Conservation (phyloP, 2,888 invertebrate species). For the Chaitophorus viminalis region DNA sequence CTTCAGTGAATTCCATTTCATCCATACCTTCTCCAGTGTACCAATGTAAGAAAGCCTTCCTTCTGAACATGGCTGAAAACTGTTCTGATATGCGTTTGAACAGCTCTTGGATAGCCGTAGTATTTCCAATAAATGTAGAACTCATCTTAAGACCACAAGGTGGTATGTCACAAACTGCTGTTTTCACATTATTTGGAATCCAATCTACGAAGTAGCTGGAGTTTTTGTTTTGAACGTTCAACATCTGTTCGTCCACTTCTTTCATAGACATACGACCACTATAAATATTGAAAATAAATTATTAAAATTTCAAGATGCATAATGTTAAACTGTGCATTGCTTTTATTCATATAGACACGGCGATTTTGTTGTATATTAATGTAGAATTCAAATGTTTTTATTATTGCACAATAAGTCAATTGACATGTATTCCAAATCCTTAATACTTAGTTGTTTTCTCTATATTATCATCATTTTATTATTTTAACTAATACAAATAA, state of each 20-base stretch:
- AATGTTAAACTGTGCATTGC: no score
- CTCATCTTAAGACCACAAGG: constrained; percentile 73
- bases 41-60: constrained; percentile 92
- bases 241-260: constrained; percentile 72
- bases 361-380: no score
- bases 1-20: constrained; percentile 78
- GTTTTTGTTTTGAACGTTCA: constrained; percentile 68
- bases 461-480: no score
- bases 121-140: constrained; percentile 72
- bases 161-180: constrained; percentile 74
- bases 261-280: constrained; percentile 66
- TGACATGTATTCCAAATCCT: no score
- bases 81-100: constrained; percentile 71
- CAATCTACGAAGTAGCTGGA: constrained; percentile 67
- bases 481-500: no score
- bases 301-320: no score
- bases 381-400: no score
- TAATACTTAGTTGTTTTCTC: no score
- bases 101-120: constrained; percentile 71
- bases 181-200: constrained; percentile 69
- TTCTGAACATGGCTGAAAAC: constrained; percentile 74
- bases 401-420: no score
- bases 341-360: no score
- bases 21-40: constrained; percentile 94
- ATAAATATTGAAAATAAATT: constrained; percentile 62